A percentile compares a stretch with the other conserved stretches of the same genome.
phyloP scores from a whole-genome alignment of 2,888 invertebrate species.

The Laothoe populi region DNA sequence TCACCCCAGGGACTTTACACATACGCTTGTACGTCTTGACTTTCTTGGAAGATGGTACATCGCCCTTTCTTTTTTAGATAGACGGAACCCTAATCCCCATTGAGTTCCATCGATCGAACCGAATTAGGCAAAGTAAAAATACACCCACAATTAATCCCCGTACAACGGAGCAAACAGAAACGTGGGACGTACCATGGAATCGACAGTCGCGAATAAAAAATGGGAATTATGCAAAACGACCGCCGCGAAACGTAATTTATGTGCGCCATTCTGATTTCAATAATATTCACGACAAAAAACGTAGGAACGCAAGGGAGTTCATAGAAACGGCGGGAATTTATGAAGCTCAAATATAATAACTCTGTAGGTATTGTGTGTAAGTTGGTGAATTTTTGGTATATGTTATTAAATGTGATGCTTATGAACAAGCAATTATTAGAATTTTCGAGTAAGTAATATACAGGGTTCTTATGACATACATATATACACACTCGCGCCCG shows the following conservation, averaged over 20 bases:
- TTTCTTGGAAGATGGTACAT: too few relatives aligned
- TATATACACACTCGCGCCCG: too few relatives aligned
- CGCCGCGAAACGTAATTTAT: conserved; percentile 46
- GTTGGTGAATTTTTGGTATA: neutral
- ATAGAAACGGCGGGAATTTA: conserved; percentile 14
- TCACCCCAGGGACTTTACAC: too few relatives aligned
- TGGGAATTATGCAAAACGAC: conserved; percentile 37
- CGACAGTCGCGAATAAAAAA: conserved; percentile 39
- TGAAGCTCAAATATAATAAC: conserved; percentile 8
- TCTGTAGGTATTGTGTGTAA: neutral
- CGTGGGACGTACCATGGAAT: conserved; percentile 27
- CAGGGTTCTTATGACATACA: too few relatives aligned
- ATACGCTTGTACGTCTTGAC: too few relatives aligned
- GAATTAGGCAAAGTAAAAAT: neutral
- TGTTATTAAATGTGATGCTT: conserved; percentile 1
- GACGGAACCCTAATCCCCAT: neutral
- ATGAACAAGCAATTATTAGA: neutral
- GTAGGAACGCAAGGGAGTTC: conserved; percentile 30
- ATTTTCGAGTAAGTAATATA: neutral
- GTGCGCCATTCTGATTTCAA: conserved; percentile 50
- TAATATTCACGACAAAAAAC: conserved; percentile 49
- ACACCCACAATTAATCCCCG: neutral
- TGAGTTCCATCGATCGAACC: neutral
- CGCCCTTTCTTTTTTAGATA: too few relatives aligned
- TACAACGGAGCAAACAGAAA: conserved; percentile 6